Evolutionary conservation across 1,140 invertebrate genomes (phyloP), one percentile per base, ranked within the genome.

Genomic region (Musca vetustissima): DNA sequence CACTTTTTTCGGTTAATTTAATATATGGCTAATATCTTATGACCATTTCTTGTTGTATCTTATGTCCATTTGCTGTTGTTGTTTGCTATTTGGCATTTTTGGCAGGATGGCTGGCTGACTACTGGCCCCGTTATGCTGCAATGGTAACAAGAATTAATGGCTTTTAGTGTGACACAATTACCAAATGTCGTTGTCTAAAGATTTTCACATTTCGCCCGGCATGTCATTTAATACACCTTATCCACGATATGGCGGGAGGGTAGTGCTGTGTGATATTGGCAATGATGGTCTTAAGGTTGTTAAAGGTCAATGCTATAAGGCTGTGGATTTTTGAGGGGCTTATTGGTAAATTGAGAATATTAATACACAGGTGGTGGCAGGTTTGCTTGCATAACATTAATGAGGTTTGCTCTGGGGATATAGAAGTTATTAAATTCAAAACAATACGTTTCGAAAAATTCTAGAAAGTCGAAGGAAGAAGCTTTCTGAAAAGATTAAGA

Each of bases 111-210:
- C n/a, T n/a, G n/a, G n/a, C n/a, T n/a, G n/a, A n/a, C n/a, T n/a
- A 24, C 50, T 21, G 22, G 22, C 17, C 36, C 36, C 36, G 36
- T 61, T 61, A 36, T 61, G 57, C 36, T 61, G 57, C 57, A 61
- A 64, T 28, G 74, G 75, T 80, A 80, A 80, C 78, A 78, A 80
- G 78, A 80, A 80, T 80, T 80, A 80, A 80, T 80, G 78, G 78
- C 76, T 78, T 78, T 77, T 75, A 76, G 74, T 80, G 76, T 80
- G 78, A 77, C 78, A 80, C 76, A 80, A 78, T 80, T 80, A 80
- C 77, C 72, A 69, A 76, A 77, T 48, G 55, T 67, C 67, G 52
- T 59, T 70, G 65, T 50, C 69, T 70, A 52, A 43, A 61, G 32
- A 61, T 61, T 61, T 28, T 61, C 57, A 36, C 36, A 32, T 61